phyloP scores from a whole-genome alignment of 2,113 vertebrate genomes.

The Tympanuchus pallidicinctus region DNA sequence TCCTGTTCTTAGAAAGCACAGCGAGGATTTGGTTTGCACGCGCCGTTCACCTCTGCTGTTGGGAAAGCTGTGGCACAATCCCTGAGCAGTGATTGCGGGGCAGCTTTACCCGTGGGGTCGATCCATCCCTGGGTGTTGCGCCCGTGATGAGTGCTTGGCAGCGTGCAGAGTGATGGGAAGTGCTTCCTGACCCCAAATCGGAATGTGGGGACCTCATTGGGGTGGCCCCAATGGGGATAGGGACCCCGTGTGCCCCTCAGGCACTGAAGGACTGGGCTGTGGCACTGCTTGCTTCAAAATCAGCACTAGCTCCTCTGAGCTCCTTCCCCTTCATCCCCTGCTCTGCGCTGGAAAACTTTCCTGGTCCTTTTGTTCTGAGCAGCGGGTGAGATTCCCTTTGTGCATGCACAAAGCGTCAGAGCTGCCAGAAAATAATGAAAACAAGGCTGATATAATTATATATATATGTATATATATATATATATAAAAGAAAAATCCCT shows the following conservation, averaged over 20 bases:
- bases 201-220: neutral
- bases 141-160: neutral
- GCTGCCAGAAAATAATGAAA: conserved; percentile 32
- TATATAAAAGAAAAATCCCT: neutral
- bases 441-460: neutral
- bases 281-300: neutral
- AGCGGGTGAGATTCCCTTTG: conserved; percentile 60
- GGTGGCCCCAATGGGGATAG: neutral
- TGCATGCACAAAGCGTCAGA: neutral
- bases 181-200: neutral
- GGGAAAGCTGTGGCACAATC: neutral
- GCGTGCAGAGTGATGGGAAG: neutral
- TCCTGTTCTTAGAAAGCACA: conserved; percentile 67
- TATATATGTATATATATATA: no score
- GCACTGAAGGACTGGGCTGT: neutral
- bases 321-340: neutral
- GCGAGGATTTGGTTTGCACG: neutral
- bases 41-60: no score
- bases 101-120: neutral
- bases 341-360: neutral
- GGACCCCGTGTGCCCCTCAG: rapidly evolving
- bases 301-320: neutral
- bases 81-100: neutral
- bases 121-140: neutral
- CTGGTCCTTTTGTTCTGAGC: conserved; percentile 39